phyloP scores from a whole-genome alignment of 2,113 vertebrate genomes.

The Cochlearius cochlearius region DNA sequence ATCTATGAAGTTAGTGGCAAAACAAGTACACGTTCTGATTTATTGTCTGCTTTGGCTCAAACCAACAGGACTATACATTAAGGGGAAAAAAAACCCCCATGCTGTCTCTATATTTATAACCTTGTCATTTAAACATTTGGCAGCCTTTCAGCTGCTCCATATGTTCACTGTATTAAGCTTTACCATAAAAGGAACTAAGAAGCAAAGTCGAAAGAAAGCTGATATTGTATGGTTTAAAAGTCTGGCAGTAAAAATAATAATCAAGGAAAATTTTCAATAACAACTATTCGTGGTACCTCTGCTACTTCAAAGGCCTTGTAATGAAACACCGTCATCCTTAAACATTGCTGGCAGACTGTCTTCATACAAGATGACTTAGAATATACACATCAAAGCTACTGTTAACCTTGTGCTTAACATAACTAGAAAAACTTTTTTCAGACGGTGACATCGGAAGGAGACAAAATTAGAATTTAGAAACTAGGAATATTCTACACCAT shows the following conservation, averaged over 20 bases:
- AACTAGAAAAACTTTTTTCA: not conserved
- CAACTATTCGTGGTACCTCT: conserved; percentile 54
- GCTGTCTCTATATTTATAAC: conserved; percentile 76
- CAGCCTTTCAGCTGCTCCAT: conserved; percentile 77
- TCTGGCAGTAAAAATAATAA: conserved; percentile 73
- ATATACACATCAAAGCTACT: conserved; percentile 16
- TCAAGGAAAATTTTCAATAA: conserved; percentile 70
- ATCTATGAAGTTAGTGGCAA: conserved; percentile 49
- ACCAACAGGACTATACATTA: conserved; percentile 67
- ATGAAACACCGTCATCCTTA: conserved; percentile 37
- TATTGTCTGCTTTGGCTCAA: conserved; percentile 66
- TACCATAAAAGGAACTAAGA: conserved; percentile 77
- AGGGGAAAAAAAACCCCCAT: not conserved
- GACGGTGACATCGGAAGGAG: not conserved
- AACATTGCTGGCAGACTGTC: not conserved
- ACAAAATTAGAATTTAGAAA: not conserved
- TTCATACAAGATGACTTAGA: not conserved
- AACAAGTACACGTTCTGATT: conserved; percentile 60
- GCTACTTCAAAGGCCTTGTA: conserved; percentile 66
- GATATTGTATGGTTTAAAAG: conserved; percentile 73
- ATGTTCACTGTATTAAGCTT: conserved; percentile 77
- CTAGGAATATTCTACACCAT: not conserved
- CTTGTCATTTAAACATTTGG: conserved; percentile 80
- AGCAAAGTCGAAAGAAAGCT: conserved; percentile 70
- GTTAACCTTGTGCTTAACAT: not conserved